A percentile compares a stretch with the other conserved stretches of the same genome.
These are phyloP conservation scores for Barbus barbus DNA, from an alignment of 2,113 vertebrate species.

Conservation along the genomic window DNA sequence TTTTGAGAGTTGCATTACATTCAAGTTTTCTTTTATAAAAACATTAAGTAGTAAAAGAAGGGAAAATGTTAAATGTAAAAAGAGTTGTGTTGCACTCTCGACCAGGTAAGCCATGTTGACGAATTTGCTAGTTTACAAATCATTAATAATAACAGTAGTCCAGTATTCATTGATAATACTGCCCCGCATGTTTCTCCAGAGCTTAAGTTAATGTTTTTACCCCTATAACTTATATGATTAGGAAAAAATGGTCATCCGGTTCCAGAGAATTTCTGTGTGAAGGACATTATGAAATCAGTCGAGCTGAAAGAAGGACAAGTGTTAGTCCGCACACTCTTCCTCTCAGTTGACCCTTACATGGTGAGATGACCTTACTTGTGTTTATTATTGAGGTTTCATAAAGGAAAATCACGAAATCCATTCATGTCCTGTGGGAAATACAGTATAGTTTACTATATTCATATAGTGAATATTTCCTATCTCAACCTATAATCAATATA, in stretches of 20 bases:
- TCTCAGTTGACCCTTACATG: conserved; percentile 98
- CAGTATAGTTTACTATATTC: background rate
- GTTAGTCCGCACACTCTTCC: conserved; percentile 83
- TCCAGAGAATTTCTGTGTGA: conserved; percentile 84
- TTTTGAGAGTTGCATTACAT: background rate
- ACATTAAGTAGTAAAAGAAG: background rate
- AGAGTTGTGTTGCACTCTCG: conserved; percentile 84
- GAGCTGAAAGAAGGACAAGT: conserved; percentile 79
- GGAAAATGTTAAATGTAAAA: conserved; percentile 68
- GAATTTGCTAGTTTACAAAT: background rate
- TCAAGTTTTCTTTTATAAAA: background rate
- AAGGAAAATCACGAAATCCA: background rate
- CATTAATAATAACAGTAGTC: no score
- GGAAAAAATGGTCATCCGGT: conserved; percentile 83
- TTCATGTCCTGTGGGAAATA: background rate
- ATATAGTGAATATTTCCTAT: background rate
- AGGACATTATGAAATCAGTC: conserved; percentile 74
- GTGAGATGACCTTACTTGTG: conserved; percentile 67
- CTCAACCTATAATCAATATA: background rate
- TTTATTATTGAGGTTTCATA: background rate
- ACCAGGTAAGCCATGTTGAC: conserved; percentile 77
- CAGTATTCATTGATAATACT: no score
- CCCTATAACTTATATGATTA: conserved; percentile 69
- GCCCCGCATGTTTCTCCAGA: no score
- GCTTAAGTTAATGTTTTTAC: background rate